These are phyloP conservation scores for Cyanistes caeruleus DNA, from an alignment of 2,113 vertebrate genomes.

Conservation along the genomic window DNA sequence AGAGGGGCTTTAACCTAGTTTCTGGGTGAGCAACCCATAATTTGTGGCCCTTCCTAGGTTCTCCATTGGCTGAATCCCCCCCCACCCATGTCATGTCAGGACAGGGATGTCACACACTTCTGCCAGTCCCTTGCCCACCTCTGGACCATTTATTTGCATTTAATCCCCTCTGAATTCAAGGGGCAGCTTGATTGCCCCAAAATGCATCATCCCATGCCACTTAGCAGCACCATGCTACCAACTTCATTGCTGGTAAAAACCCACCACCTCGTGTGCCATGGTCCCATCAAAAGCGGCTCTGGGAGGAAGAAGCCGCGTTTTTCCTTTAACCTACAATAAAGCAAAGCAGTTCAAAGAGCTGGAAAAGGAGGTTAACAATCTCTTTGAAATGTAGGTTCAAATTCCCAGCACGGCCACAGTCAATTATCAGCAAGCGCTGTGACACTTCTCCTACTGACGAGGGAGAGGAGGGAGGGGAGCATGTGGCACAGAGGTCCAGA, in stretches of 20 bases:
- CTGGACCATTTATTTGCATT: not conserved
- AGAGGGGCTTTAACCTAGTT: not conserved
- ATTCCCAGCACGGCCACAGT: slow-evolving; percentile 8
- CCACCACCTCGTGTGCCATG: not conserved
- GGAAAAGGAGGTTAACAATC: slow-evolving; percentile 46
- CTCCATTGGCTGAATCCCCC: not conserved
- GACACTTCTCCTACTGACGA: not conserved
- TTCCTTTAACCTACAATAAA: slow-evolving; percentile 40
- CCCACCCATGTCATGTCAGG: fast-evolving
- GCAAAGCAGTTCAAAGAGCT: not conserved
- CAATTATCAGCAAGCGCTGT: not conserved
- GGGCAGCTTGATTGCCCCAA: not conserved
- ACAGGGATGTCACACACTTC: fast-evolving
- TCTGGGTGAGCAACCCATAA: not conserved
- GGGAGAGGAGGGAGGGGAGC: not conserved
- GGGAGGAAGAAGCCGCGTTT: not conserved
- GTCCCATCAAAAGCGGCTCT: not conserved
- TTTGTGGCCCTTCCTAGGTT: not conserved
- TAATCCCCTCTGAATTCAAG: not conserved
- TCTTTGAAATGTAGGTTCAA: slow-evolving; percentile 42
- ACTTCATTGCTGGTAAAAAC: not conserved
- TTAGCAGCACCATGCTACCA: not conserved
- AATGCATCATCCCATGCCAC: not conserved
- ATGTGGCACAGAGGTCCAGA: not conserved
- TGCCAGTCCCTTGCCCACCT: not conserved